These are phyloP conservation scores for Oncorhynchus nerka DNA, from an alignment of 2,113 vertebrate genomes.

Conservation along the genomic window DNA sequence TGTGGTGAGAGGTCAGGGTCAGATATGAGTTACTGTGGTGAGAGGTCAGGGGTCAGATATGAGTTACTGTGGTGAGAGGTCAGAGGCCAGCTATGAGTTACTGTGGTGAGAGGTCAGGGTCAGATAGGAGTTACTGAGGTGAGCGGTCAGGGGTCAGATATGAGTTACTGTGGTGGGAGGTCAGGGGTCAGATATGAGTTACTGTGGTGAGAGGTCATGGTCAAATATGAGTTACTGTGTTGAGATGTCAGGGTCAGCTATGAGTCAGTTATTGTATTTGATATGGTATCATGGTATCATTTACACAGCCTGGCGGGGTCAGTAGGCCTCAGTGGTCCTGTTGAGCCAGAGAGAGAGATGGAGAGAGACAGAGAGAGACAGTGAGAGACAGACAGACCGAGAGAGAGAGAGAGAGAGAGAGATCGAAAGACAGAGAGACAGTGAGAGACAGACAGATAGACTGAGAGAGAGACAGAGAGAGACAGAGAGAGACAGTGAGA, in stretches of 20 bases:
- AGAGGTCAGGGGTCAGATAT: not conserved
- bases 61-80: conserved; percentile 40
- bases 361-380: too few relatives aligned
- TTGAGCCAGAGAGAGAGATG: too few relatives aligned
- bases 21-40: conserved; percentile 22
- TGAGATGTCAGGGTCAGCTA: conserved; percentile 20
- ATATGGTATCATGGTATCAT: conserved; percentile 34
- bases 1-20: conserved; percentile 14
- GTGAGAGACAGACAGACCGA: too few relatives aligned
- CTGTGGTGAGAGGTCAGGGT: conserved; percentile 12
- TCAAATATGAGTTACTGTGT: conserved; percentile 27
- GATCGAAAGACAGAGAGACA: too few relatives aligned
- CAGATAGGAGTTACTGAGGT: conserved; percentile 37
- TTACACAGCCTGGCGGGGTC: conserved; percentile 2
- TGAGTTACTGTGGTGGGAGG: conserved; percentile 35
- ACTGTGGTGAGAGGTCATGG: not conserved
- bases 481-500: too few relatives aligned
- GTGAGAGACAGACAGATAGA: too few relatives aligned
- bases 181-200: too few relatives aligned
- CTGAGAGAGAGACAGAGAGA: too few relatives aligned
- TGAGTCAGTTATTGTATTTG: conserved; percentile 35
- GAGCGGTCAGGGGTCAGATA: not conserved
- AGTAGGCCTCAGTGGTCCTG: not conserved
- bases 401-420: too few relatives aligned
- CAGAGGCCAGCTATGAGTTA: conserved; percentile 23